These are phyloP conservation scores for Helobdella robusta DNA, from an alignment of 2,888 invertebrate genomes.

Conservation along the genomic window DNA sequence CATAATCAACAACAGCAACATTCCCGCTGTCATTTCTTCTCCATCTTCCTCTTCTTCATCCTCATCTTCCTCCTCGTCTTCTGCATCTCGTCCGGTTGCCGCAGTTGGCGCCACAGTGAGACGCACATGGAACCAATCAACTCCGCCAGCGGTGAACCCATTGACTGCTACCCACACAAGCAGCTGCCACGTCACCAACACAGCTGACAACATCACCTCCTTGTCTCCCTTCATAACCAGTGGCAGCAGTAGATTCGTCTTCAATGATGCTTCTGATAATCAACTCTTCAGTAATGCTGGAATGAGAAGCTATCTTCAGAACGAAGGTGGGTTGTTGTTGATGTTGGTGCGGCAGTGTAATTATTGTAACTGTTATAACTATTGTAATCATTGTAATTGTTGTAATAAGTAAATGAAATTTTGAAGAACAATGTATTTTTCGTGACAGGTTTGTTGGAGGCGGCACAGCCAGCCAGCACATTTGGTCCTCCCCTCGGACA, in stretches of 20 bases:
- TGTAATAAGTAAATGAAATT: background rate
- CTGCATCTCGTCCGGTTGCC: constrained; percentile 24
- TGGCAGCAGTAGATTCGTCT: background rate
- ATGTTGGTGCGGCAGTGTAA: no score
- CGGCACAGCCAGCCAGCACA: background rate
- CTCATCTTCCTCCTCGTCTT: no score
- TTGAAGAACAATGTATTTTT: background rate
- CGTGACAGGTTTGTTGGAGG: background rate
- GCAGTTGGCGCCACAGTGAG: constrained; percentile 29
- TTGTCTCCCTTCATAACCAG: background rate
- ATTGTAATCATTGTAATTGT: background rate
- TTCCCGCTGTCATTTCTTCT: background rate
- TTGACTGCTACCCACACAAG: no score
- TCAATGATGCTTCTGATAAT: no score
- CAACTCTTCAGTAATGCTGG: background rate
- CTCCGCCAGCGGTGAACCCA: no score
- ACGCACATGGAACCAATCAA: constrained; percentile 24
- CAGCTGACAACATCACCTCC: background rate
- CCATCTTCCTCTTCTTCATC: no score
- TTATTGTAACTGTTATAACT: background rate
- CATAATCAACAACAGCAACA: background rate
- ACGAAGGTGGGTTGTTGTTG: no score
- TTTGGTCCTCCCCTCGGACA: constrained; percentile 16
- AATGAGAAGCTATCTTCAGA: background rate
- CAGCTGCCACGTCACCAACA: no score